Base-by-base conservation (phyloP, 2,888 invertebrate genomes). In the Drosophila suboccidentalis region DNA sequence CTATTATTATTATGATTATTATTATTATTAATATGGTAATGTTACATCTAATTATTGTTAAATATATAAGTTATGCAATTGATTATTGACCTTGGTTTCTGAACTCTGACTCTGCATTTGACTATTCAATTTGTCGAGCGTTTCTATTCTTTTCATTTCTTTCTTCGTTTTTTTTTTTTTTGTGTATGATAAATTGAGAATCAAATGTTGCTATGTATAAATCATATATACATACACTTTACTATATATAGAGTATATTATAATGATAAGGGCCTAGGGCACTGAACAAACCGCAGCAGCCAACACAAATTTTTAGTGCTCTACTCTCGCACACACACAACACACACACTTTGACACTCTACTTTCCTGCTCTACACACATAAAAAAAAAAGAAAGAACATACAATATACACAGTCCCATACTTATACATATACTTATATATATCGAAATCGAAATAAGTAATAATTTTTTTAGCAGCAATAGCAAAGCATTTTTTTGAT, bases 61-160 rank as follows among this genome's bases (percentile, higher is more conserved):
- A 88, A 82, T 82, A 89, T 89, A 83, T 89, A 83, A 83, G 83
- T 89, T 89, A 88, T 75, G 82, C 70, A 84, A 89, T 70, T 60
- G 66, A 65, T 54, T 36, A 65, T 54, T 36, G 39, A 63, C 29
- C 63, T 63, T 67, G 34, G 22, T 57, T 58, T 58, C 46, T 38
- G 13, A 38, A 58, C 58, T 47, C 15, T 38, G 11, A 36, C 46
- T 58, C 46, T 49, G 61, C 58, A 73, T 62, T 78, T 78, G 61
- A 51, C 49, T 54, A 44, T 61, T 22, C 55, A 54, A 53, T 58
- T 66, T 78, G 58, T 53, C 62, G 44, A 57, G 32, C 77, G 50
- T 58, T 53, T 34, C n/a, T 19, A 11, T 59, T 53, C 44, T 9
- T 44, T 57, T 53, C 5, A 17, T 46, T 32, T 44, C 17, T 19